Base-by-base conservation (phyloP, 2,888 invertebrate genomes). In the Stenurella melanura region DNA sequence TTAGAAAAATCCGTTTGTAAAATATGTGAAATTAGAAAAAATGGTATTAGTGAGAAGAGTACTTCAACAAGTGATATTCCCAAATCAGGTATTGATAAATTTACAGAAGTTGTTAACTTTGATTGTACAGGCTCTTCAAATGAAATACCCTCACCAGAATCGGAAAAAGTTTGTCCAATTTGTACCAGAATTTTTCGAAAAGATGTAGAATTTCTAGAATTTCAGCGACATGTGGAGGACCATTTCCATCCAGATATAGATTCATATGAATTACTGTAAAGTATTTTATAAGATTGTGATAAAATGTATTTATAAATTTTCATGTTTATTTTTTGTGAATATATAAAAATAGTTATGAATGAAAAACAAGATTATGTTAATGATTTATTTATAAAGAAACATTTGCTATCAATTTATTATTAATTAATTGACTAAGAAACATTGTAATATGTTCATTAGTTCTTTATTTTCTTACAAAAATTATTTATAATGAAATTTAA, bases 181-280 rank as follows among this genome's bases (percentile, higher is more conserved):
- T 96, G 96, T 89, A 93, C 93, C 11, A 91, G 91, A 87, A 90
- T 90, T 80, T 96, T 93, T 85, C 90, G 90, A 61, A 91, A 91
- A 86, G 90, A 92, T 73, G 87, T 91, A 12, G 87, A 90, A 21
- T 95, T 95, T 87, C 89, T 91, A 30, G 91, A 92, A 64, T 96
- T 96, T 86, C 93, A 94, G 80, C 90, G 93, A 75, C 96, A 96
- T 89, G 96, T 96, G 34, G 93, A 95, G 87, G 92, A 91, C 83
- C 96, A 96, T 90, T 96, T 96, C 87, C 89, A 91, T 74, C 92
- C 93, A 81, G 93, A 93, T 77, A 64, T 75, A 17, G 79, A 77
- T 73, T 76, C 78, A 19, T 86, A 80, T 79, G 85, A 85, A 80
- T 60, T 86, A 79, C 81, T 84, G 79, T 85, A 84, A 5, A n/a